phyloP scores from a whole-genome alignment of 2,888 invertebrate genomes.

The Stegophylla sp. region DNA sequence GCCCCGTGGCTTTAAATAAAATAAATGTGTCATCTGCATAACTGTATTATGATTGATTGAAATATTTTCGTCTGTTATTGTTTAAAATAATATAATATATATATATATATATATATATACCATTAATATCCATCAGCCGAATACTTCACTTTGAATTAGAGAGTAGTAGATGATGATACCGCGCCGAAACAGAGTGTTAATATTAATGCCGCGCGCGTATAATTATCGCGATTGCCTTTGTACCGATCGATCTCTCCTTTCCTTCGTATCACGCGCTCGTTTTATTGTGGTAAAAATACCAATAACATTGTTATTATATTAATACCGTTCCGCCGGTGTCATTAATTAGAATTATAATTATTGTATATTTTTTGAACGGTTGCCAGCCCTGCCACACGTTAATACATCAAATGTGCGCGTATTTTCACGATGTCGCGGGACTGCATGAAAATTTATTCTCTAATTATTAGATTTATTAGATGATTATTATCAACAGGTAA shows the following conservation, averaged over 20 bases:
- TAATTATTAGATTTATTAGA: too few relatives aligned
- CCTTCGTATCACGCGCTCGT: too few relatives aligned
- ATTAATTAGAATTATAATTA: too few relatives aligned
- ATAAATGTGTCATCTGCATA: constrained; percentile 56
- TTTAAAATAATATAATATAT: constrained; percentile 17
- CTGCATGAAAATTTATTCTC: too few relatives aligned
- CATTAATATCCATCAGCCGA: constrained; percentile 59
- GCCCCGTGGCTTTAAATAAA: constrained; percentile 56
- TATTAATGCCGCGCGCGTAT: constrained; percentile 26
- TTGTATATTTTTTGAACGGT: too few relatives aligned
- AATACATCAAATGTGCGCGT: too few relatives aligned
- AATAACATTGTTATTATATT: too few relatives aligned
- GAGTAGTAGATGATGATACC: constrained; percentile 5
- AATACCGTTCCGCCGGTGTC: too few relatives aligned
- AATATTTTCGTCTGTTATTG: constrained; percentile 55
- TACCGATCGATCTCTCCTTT: constrained; percentile 27
- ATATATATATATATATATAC: not conserved
- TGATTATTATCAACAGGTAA: too few relatives aligned
- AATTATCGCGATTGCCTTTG: constrained; percentile 29
- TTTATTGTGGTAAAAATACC: too few relatives aligned
- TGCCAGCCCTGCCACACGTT: too few relatives aligned
- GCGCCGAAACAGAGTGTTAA: constrained; percentile 33
- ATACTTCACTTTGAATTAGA: constrained; percentile 51
- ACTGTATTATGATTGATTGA: constrained; percentile 58
- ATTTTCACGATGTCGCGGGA: too few relatives aligned